A percentile compares a stretch with the other conserved stretches of the same genome.
These are phyloP conservation scores for Patella ulyssiponensis DNA, from an alignment of 2,888 invertebrate genomes.

Conservation along the genomic window DNA sequence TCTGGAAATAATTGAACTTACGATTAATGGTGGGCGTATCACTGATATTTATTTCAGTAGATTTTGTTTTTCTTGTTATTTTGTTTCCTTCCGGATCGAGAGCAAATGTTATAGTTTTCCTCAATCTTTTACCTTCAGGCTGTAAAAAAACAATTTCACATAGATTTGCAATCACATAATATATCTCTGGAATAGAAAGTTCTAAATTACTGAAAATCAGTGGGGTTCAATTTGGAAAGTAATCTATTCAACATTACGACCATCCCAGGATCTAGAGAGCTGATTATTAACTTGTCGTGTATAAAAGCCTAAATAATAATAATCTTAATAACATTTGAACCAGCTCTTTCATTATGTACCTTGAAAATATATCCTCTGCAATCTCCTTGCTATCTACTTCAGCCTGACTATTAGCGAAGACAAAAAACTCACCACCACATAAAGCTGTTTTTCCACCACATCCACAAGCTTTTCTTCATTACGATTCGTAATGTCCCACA, in stretches of 20 bases:
- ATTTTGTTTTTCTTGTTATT: conserved; percentile 6
- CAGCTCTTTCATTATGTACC: no score
- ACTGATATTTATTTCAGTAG: neutral
- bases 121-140: conserved; percentile 33
- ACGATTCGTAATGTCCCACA: neutral
- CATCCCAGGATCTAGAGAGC: no score
- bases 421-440: conserved; percentile 36
- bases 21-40: conserved; percentile 28
- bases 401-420: conserved; percentile 18
- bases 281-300: no score
- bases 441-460: conserved; percentile 30
- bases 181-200: no score
- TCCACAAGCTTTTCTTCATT: conserved; percentile 23
- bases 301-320: no score
- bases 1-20: conserved; percentile 13
- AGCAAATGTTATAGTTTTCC: conserved; percentile 38
- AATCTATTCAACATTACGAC: no score
- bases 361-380: no score
- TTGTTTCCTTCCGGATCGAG: conserved; percentile 39
- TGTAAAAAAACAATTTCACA: neutral
- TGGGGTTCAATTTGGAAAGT: no score
- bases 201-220: no score
- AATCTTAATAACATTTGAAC: no score
- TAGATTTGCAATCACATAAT: no score
- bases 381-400: no score